Percentiles rank a stretch among this genome's conserved stretches.
Evolutionary conservation across 1,140 invertebrate species (phyloP).

Genomic region (Hyphantria cunea): DNA sequence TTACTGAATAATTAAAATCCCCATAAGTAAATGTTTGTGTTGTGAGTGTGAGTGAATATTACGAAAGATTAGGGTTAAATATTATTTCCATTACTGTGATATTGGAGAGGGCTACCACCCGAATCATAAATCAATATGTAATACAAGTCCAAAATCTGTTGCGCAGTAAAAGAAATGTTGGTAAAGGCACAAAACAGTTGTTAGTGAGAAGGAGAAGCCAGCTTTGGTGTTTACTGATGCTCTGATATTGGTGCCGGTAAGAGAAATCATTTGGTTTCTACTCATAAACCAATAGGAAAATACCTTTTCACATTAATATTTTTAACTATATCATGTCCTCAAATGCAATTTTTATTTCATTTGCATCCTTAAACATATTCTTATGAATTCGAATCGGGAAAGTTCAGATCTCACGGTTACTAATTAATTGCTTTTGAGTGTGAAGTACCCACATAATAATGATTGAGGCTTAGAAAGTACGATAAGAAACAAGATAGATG

Average conservation of each 20-base stretch:
- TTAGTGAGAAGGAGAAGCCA: slow-evolving; percentile 70
- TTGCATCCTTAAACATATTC: slow-evolving; percentile 70
- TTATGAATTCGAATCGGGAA: slow-evolving; percentile 64
- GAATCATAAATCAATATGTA: slow-evolving; percentile 37
- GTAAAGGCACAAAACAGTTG: slow-evolving; percentile 70
- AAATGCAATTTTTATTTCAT: slow-evolving; percentile 74
- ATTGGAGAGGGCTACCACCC: slow-evolving; percentile 63
- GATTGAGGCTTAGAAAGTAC: slow-evolving; percentile 39
- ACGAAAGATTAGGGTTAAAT: slow-evolving; percentile 45
- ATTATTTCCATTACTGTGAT: slow-evolving; percentile 75
- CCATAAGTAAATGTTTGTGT: slow-evolving; percentile 34
- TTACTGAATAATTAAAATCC: not conserved
- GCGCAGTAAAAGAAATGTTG: slow-evolving; percentile 51
- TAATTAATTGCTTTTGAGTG: slow-evolving; percentile 69
- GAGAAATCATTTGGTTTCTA: slow-evolving; percentile 64
- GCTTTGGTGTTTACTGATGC: slow-evolving; percentile 74
- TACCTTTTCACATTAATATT: slow-evolving; percentile 82
- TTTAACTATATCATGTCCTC: slow-evolving; percentile 83
- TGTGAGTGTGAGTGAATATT: slow-evolving; percentile 51
- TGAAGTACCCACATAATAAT: slow-evolving; percentile 46
- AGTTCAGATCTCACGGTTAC: slow-evolving; percentile 78
- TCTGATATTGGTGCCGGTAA: slow-evolving; percentile 69
- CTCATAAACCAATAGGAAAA: slow-evolving; percentile 76
- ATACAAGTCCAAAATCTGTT: slow-evolving; percentile 41
- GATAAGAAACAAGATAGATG: slow-evolving; percentile 30